Base-by-base conservation (phyloP, 1,140 invertebrate species). In the Drosophila nikananu region DNA sequence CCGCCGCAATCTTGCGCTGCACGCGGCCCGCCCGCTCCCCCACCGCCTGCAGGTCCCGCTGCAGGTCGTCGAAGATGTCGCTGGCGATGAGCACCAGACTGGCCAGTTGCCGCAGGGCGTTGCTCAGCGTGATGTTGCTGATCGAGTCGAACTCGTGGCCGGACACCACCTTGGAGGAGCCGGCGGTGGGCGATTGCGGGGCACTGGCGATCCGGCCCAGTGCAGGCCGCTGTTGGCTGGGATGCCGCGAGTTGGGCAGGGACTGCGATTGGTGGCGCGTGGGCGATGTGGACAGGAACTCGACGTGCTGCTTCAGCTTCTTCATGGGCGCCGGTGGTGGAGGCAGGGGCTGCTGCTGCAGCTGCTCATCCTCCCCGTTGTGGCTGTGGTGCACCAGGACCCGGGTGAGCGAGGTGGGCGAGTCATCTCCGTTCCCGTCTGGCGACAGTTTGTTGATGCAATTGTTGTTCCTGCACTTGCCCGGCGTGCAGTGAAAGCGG, bases 31-130 rank as follows among this genome's bases (percentile, higher is more conserved):
- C 95, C 73, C 96, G 94, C 79, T 95, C 94, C 44, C 94, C 94
- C 71, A 97, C 95, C 66, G 94, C 93, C 89, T 95, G 94, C 77
- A 97, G 94, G 86, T 97, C 95, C 57, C 94, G 94, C 23, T 96
- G 95, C 79, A 97, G 94, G 80, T 96, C 96, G 84, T 94, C 94
- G 93, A 97, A 97, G 63, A 97, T 96, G 91, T 97, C 96, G 90
- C 96, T 95, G 73, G 97, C 96, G 46, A 96, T 94, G 57, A 96
- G 92, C 75, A 97, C 95, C 86, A 97, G 93, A n/a, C 96, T 96
- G 32, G 96, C 96, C 83, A 97, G 94, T 92, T 97, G 97, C 44
- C 95, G 93, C 41, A 97, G 93, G 21, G 96, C 96, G 92, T 96
- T 96, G 93, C 96, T 95, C 57, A 97, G 93, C 46, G 96, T 96